Evolutionary conservation across 1,140 invertebrate genomes (phyloP), one percentile per base, ranked within the genome.

Genomic region (Cotesia typhae): DNA sequence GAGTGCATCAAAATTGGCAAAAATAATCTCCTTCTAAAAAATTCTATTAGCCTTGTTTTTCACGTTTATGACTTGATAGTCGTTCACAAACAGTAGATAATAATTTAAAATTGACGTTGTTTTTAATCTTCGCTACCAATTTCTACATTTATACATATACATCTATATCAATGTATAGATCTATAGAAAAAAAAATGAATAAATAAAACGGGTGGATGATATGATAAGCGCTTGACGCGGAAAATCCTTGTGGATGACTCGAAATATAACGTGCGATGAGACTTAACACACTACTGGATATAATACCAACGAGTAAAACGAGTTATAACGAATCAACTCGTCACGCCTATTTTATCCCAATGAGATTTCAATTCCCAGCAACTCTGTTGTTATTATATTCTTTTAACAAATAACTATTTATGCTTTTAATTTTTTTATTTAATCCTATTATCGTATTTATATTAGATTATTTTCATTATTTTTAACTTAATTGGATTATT

Each of bases 51-150:
- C 76, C 35, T 57, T 63, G 55, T 74, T 71, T 73, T 66, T 52
- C 20, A 12, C 59, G 53, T 51, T 63, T 61, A 41, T 64, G 55
- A 59, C 63, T 55, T n/a, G 17, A 52, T 72, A 28, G 60, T 75
- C 41, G 59, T 51, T 47, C 52, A 14, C 14, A 9, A 9, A 28
- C 52, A 38, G 71, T 9, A 64, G 47, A 59, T 74, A 68, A 80
- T 82, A 83, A 82, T 83, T 82, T 77, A 78, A 79, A 81, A 83
- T 83, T 82, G 82, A 81, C 81, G 70, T 80, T 74, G 63, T 83
- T 82, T 83, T 83, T 73, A 68, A 71, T 63, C 66, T 20, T 14
- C 36, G 36, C 37, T 17, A 52, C 47, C 41, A 47, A 20, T 35
- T n/a, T 20, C 28, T 6, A 28, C 38, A 59, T 37, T 35, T 69